A percentile compares a stretch with the other conserved stretches of the same genome.
Evolutionary conservation across 2,797 vertebrate genomes (phyloP).

Genomic region (Paratrypauchen microcephalus): DNA sequence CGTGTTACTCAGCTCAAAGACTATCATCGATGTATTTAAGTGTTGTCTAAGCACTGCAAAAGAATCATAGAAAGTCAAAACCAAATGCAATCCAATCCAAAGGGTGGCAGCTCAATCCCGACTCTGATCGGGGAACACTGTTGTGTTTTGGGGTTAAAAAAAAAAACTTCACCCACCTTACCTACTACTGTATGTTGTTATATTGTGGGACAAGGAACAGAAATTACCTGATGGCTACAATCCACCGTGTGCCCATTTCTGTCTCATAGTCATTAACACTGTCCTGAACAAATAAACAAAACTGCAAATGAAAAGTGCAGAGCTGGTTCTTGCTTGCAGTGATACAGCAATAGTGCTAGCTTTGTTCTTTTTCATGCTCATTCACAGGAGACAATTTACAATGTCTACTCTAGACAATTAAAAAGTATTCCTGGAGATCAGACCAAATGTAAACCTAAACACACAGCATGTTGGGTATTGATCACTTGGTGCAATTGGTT

Average conservation of each 20-base stretch:
- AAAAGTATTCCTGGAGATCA: too few relatives aligned
- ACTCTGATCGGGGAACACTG: too few relatives aligned
- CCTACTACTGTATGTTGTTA: too few relatives aligned
- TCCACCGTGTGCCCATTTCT: not conserved
- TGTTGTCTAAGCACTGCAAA: not conserved
- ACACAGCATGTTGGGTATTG: not conserved
- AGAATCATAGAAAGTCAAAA: not conserved
- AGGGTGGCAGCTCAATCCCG: too few relatives aligned
- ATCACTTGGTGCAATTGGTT: constrained; percentile 8
- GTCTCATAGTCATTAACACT: too few relatives aligned
- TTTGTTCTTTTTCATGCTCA: not conserved
- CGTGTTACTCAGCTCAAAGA: not conserved
- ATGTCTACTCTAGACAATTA: too few relatives aligned
- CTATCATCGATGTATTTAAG: not conserved
- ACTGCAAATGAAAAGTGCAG: not conserved
- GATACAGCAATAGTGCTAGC: not conserved
- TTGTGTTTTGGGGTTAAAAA: too few relatives aligned
- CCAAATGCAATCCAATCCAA: not conserved
- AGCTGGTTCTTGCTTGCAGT: not conserved
- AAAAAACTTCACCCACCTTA: too few relatives aligned
- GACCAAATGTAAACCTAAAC: not conserved
- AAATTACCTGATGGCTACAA: not conserved
- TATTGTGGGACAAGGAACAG: not conserved
- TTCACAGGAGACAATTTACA: not conserved
- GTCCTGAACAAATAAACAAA: too few relatives aligned